phyloP scores from a whole-genome alignment of 2,888 invertebrate genomes.

The Sphaerophoria rueppellii region DNA sequence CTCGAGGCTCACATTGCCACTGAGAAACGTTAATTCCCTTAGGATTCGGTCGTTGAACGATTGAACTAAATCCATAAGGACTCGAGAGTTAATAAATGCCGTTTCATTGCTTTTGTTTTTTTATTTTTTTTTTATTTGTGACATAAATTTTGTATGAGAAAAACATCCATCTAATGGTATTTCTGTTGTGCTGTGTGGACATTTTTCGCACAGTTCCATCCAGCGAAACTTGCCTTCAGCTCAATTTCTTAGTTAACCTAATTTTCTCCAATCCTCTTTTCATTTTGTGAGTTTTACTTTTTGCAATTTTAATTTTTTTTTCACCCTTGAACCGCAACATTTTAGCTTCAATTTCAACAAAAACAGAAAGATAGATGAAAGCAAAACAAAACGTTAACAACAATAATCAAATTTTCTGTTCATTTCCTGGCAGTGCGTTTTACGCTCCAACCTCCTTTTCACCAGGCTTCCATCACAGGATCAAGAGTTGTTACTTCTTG shows the following conservation, averaged over 20 bases:
- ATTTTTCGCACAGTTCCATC: background rate
- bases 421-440: background rate
- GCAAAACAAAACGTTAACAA: slow-evolving; percentile 12
- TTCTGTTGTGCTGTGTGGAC: background rate
- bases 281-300: background rate
- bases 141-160: too few species aligned
- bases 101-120: too few species aligned
- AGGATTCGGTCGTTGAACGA: too few species aligned
- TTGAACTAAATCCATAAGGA: too few species aligned
- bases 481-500: too few species aligned
- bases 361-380: slow-evolving; percentile 1
- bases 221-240: background rate
- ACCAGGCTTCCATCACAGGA: background rate
- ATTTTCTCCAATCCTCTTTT: background rate
- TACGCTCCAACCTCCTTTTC: too few species aligned
- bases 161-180: too few species aligned
- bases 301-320: background rate
- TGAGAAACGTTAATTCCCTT: too few species aligned
- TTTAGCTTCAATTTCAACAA: background rate
- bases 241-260: background rate
- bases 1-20: too few species aligned
- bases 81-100: too few species aligned
- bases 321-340: background rate
- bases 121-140: too few species aligned
- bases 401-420: slow-evolving; percentile 28